Conservation (phyloP, 92 coral and sea anemone species). For the Zoanthus gigantus region DNA sequence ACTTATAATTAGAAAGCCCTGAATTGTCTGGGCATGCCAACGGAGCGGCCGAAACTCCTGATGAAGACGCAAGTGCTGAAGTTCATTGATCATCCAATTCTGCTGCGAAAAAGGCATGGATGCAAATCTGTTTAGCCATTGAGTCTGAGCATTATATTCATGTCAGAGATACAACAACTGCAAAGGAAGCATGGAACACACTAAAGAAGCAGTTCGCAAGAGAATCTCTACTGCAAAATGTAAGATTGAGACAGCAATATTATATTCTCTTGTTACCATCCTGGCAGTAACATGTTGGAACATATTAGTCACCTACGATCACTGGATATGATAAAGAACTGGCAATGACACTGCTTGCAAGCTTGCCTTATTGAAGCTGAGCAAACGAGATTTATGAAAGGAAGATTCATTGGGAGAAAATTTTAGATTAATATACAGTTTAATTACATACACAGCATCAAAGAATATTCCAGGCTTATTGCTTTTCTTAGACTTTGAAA, state of each 20-base stretch:
- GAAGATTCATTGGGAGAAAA: too few species aligned
- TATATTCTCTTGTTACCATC: neutral
- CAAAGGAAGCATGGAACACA: conserved; percentile 32
- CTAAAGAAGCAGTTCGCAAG: too few species aligned
- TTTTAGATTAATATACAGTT: too few species aligned
- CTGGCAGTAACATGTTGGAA: conserved; percentile 40
- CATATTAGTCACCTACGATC: conserved; percentile 25
- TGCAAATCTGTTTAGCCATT: conserved; percentile 18
- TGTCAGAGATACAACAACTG: conserved; percentile 29
- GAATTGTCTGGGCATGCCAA: neutral
- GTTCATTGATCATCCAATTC: too few species aligned
- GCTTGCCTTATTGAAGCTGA: conserved; percentile 2
- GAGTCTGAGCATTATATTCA: conserved; percentile 30
- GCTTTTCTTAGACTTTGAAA: too few species aligned
- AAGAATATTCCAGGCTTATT: too few species aligned
- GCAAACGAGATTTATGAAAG: too few species aligned
- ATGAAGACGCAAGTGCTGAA: too few species aligned
- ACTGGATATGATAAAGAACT: conserved; percentile 39
- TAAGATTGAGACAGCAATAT: conserved; percentile 47
- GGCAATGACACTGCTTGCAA: conserved; percentile 38
- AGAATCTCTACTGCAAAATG: conserved; percentile 11
- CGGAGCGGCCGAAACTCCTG: too few species aligned
- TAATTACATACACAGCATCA: too few species aligned
- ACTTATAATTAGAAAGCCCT: neutral
- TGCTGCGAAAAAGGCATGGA: conserved; percentile 37